A percentile compares a stretch with the other conserved stretches of the same genome.
Evolutionary conservation across 2,797 vertebrate species (phyloP).

Genomic region (Pteropus rufus): DNA sequence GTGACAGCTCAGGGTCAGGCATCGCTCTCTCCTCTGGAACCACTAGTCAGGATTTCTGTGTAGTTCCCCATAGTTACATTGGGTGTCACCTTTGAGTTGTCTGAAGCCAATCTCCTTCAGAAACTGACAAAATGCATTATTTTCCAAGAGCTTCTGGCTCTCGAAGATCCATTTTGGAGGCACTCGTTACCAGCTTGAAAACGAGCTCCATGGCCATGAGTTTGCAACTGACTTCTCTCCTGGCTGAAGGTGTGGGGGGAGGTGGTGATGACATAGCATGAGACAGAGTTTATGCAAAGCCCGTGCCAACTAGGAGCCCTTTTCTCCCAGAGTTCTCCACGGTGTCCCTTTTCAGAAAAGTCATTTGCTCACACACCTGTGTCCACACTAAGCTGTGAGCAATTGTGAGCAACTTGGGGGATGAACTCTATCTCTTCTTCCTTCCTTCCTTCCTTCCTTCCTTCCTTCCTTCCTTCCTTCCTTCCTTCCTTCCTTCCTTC

Average conservation of each 20-base stretch:
- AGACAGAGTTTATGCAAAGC: not conserved
- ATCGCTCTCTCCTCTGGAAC: not conserved
- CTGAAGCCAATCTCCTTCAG: not conserved
- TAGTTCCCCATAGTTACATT: conserved; percentile 52
- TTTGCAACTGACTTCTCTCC: not conserved
- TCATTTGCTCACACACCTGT: not conserved
- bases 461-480: not conserved
- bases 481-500: no score
- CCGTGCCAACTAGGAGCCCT: not conserved
- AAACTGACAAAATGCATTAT: not conserved
- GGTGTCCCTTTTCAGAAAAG: not conserved
- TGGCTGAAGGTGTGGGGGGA: no score
- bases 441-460: not conserved
- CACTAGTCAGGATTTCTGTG: not conserved
- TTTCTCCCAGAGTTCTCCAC: not conserved
- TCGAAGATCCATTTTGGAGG: not conserved
- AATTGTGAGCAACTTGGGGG: not conserved
- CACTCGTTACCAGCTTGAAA: not conserved
- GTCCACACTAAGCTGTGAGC: not conserved
- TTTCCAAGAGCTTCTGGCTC: not conserved
- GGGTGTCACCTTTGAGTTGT: conserved; percentile 64
- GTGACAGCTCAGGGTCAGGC: not conserved
- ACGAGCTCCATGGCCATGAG: not conserved
- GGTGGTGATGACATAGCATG: not conserved
- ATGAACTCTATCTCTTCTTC: not conserved